Evolutionary conservation across 2,888 invertebrate genomes (phyloP).

Genomic region (Nemurella pictetii): DNA sequence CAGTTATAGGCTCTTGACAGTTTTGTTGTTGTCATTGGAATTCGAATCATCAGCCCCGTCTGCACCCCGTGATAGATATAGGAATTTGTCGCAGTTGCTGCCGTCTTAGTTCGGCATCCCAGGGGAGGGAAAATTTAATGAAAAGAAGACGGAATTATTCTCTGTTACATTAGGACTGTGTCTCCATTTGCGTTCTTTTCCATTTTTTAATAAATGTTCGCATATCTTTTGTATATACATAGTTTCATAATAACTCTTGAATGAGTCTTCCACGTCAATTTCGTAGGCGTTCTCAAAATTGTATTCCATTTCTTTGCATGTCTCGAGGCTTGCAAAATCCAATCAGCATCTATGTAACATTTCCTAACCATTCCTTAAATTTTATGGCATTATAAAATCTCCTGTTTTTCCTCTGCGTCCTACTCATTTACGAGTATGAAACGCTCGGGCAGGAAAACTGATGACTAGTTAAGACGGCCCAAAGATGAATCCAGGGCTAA

Average conservation of each 20-base stretch:
- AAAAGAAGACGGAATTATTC: too few relatives aligned
- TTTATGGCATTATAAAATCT: not conserved
- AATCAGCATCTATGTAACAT: not conserved
- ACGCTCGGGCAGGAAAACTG: not conserved
- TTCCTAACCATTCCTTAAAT: not conserved
- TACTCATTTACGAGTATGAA: not conserved
- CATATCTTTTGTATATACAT: too few relatives aligned
- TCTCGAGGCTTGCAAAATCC: not conserved
- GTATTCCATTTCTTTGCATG: not conserved
- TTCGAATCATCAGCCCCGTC: not conserved
- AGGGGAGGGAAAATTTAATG: too few relatives aligned
- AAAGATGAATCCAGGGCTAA: conserved; percentile 14
- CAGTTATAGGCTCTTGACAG: not conserved
- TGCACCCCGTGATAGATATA: too few relatives aligned
- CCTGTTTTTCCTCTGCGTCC: not conserved
- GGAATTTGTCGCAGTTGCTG: too few relatives aligned
- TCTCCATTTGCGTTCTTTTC: too few relatives aligned
- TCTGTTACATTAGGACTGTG: too few relatives aligned
- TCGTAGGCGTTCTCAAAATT: not conserved
- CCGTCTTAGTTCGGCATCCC: too few relatives aligned
- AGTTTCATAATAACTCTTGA: too few relatives aligned
- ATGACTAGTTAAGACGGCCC: not conserved
- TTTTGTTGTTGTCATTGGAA: not conserved
- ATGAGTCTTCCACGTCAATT: too few relatives aligned
- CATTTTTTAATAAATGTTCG: too few relatives aligned